Conservation (phyloP, 2,113 vertebrate genomes). For the Morone saxatilis region DNA sequence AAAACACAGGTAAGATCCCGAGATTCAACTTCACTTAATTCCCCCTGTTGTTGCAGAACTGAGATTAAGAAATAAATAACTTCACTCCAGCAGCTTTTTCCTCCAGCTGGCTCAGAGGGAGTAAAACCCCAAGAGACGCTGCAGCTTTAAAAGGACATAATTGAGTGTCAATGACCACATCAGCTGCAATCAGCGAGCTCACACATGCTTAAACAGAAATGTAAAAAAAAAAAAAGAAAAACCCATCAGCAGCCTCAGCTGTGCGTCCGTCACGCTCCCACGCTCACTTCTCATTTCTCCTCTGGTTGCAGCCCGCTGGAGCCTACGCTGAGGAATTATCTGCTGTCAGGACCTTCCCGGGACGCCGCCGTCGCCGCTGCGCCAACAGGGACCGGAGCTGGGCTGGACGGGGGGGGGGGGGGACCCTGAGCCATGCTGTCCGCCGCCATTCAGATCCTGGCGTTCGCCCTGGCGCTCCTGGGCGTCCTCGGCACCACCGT, state of each 20-base stretch:
- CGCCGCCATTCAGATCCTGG: slow-evolving; percentile 90
- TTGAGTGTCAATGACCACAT: slow-evolving; percentile 71
- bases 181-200: slow-evolving; percentile 53
- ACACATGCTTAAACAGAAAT: slow-evolving; percentile 29
- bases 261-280: slow-evolving; percentile 83
- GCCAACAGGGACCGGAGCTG: not conserved
- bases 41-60: not conserved
- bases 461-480: slow-evolving; percentile 90
- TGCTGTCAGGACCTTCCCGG: slow-evolving; percentile 66
- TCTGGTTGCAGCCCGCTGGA: slow-evolving; percentile 75
- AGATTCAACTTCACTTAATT: not conserved
- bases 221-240: slow-evolving; percentile 27
- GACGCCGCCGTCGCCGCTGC: not conserved
- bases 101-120: slow-evolving; percentile 9
- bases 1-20: slow-evolving; percentile 15
- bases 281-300: slow-evolving; percentile 75
- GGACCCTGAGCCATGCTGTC: slow-evolving; percentile 85
- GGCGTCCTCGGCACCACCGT: slow-evolving; percentile 88
- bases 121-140: slow-evolving; percentile 22
- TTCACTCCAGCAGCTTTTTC: not conserved
- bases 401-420: not conserved
- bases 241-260: slow-evolving; percentile 76
- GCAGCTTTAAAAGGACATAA: slow-evolving; percentile 69
- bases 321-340: slow-evolving; percentile 76
- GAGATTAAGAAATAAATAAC: not conserved